Base-by-base conservation (phyloP, 2,888 invertebrate species). In the Oconnorella tubifera region DNA sequence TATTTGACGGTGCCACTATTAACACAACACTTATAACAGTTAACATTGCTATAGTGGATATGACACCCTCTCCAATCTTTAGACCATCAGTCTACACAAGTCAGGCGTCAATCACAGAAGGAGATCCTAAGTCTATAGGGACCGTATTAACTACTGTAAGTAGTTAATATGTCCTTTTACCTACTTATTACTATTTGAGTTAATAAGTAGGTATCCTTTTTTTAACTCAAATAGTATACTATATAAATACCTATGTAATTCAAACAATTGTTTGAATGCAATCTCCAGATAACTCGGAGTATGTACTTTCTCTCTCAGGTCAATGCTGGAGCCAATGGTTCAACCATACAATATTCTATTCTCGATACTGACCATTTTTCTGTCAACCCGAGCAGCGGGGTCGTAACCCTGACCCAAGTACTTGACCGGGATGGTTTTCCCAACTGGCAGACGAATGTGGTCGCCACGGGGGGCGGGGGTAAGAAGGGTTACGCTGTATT, bases 11-110 rank as follows among this genome's bases (percentile, higher is more conserved):
- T 1, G 23, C 61, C 3, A 49, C 27, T 14, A 49, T 32, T 40
- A 63, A 62, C 58, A 57, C 62, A 0, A 72, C 76, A 4, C 66
- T 48, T 6, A 74, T 77, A 0, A 66, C 63, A 27, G 60, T 73
- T 55, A 67, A 59, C 2, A 53, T 73, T 27, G 33, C 49, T 23
- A 48, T 62, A 6, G 29, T 28, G 10, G 32, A 29, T 32, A 68
- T 65, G 33, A 53, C 59, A 28, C 56, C 55, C 33, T 66, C 69
- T 6, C 69, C 68, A 3, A 51, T 66, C 10, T 66, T 66, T 66
- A 27, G 32, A 0, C 60, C 50, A 28, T 29, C 49, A 19, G 1
- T 68, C 51, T 48, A 57, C 28, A 29, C 31, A 25, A 58, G 23
- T 29, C 32, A 50, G 19, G 50, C 33, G 23, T 25, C 29, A 25